phyloP scores from a whole-genome alignment of 30 jellyfish, hydroid and myxozoan species.

The Haliclystus octoradiatus region DNA sequence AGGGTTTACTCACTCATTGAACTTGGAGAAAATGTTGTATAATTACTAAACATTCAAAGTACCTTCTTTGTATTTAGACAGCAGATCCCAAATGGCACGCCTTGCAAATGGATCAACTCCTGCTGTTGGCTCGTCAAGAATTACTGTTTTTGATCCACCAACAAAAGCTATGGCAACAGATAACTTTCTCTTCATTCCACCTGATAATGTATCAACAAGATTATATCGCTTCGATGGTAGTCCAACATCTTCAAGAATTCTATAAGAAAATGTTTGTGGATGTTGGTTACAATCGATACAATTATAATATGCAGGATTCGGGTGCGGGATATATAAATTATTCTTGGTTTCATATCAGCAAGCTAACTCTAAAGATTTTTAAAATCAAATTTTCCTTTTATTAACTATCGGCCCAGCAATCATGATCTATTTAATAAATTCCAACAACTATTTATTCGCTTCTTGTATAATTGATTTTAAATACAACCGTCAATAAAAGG shows the following conservation, averaged over 20 bases:
- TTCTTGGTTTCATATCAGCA: too few relatives aligned
- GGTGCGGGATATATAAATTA: too few relatives aligned
- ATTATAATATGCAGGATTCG: too few relatives aligned
- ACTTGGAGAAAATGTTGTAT: background rate
- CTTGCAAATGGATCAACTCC: constrained; percentile 97
- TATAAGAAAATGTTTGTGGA: constrained; percentile 5
- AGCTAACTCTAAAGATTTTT: too few relatives aligned
- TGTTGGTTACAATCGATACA: too few relatives aligned
- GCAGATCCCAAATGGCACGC: constrained; percentile 89
- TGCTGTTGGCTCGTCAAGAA: constrained; percentile 97
- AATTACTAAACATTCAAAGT: background rate
- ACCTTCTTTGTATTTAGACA: constrained; percentile 79
- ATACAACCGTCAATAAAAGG: too few relatives aligned
- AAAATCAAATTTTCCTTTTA: too few relatives aligned
- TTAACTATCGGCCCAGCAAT: too few relatives aligned
- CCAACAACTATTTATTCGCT: too few relatives aligned
- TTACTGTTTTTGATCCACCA: constrained; percentile 89
- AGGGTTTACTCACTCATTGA: too few relatives aligned
- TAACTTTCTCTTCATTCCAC: constrained; percentile 92
- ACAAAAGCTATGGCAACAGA: constrained; percentile 96
- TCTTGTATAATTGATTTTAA: too few relatives aligned
- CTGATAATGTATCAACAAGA: constrained; percentile 79
- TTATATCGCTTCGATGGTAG: constrained; percentile 67
- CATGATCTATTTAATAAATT: too few relatives aligned
- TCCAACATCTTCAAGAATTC: constrained; percentile 72